Evolutionary conservation across 2,888 invertebrate species (phyloP), one percentile per base, ranked within the genome.

Genomic region (Liposcelis brunnea): DNA sequence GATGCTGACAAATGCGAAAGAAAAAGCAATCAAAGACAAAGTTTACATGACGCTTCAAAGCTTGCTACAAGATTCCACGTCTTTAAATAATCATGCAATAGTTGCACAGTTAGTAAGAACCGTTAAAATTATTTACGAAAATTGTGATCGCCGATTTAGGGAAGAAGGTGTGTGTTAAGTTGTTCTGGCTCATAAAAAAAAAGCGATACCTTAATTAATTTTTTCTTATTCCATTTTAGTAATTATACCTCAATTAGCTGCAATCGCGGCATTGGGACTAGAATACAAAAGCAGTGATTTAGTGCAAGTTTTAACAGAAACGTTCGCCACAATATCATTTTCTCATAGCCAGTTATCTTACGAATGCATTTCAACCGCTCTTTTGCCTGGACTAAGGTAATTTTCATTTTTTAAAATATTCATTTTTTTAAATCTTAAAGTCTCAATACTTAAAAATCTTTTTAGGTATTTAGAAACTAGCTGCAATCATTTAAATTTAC

Each of bases 261-360:
- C 65, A 18, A 65, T 75, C 54, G 43, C 32, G 7, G 32, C 14
- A 12, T 2, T 43, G 7, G 15, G 31, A 14, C 2, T 26, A 6
- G 26, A 12, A 53, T 66, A 67, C 2, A 66, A 68, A 51, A 70
- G 70, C 55, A 59, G 66, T 42, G 75, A 75, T 53, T 64, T 78
- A 47, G 70, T 73, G 7, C 61, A 69, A 45, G 72, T 72, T 36
- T 60, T 79, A 43, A 66, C 78, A 43, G 77, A 78, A 54, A 73
- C 76, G 1, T 79, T 74, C 56, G 72, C 72, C 15, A 70, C 74
- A 44, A 58, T 70, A 34, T 66, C 71, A 45, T 72, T 70, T 52
- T 69, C 68, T 51, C 62, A 68, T n/a, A 40, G 5, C 16, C 40
- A 40, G 2, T 54, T 71, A 34, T 68, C 67, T 47, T 66, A 64